Evolutionary conservation across 1,140 invertebrate genomes (phyloP).

Genomic region (Monomorium pharaonis): DNA sequence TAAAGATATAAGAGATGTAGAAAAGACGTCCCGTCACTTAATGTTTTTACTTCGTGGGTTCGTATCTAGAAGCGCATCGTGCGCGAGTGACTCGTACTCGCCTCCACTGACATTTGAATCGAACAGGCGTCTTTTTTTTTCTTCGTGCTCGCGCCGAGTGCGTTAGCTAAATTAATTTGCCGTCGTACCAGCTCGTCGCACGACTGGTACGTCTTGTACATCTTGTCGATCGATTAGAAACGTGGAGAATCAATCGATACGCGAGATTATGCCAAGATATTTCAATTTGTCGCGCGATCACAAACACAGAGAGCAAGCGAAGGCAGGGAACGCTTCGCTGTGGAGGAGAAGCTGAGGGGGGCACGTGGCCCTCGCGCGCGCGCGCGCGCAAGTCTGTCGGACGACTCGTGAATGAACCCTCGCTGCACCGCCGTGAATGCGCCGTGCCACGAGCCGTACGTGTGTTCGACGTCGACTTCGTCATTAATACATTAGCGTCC

Average conservation of each 20-base stretch:
- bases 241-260: background rate
- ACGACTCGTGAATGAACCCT: constrained; percentile 54
- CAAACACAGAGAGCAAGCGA: background rate
- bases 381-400: constrained; percentile 13
- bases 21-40: background rate
- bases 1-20: too few species aligned
- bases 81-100: background rate
- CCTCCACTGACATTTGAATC: background rate
- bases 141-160: background rate
- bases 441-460: background rate
- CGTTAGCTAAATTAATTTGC: constrained; percentile 16
- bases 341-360: constrained; percentile 17
- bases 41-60: background rate
- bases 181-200: background rate
- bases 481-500: constrained; percentile 30
- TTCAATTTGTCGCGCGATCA: constrained; percentile 51
- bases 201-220: background rate
- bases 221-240: constrained; percentile 6
- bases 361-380: constrained; percentile 37
- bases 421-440: constrained; percentile 39
- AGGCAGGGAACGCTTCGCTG: constrained; percentile 3
- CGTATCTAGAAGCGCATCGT: background rate
- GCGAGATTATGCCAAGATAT: constrained; percentile 40
- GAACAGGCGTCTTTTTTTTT: background rate
- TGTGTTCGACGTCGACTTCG: background rate